Evolutionary conservation across 1,140 invertebrate genomes (phyloP).

Genomic region (Steinernema feltiae): DNA sequence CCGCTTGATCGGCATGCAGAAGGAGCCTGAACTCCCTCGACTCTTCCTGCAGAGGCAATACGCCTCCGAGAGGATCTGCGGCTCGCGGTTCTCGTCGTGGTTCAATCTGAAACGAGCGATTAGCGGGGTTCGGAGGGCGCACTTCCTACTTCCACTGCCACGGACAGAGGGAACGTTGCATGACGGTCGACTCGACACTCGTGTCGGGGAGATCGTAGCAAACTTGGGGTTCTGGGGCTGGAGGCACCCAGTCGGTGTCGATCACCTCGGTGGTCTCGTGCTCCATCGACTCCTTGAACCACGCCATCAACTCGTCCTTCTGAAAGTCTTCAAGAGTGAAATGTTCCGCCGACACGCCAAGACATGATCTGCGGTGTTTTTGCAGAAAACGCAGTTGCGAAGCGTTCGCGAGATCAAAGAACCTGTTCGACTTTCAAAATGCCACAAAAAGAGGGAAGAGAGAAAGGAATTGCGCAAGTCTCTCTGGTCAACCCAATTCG

Average conservation of each 20-base stretch:
- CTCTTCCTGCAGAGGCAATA: slow-evolving; percentile 29
- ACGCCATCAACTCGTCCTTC: slow-evolving; percentile 3
- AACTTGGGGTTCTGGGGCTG: neutral
- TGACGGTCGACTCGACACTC: neutral
- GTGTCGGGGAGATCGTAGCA: neutral
- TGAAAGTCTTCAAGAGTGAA: neutral
- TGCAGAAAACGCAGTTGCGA: too few species aligned
- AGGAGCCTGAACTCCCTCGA: slow-evolving; percentile 22
- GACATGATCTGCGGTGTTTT: too few species aligned
- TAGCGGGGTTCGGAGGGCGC: neutral
- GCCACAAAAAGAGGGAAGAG: neutral
- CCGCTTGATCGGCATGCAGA: slow-evolving; percentile 29
- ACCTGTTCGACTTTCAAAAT: neutral
- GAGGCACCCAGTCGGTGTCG: slow-evolving; percentile 16
- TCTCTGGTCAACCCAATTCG: too few species aligned
- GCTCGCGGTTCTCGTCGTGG: slow-evolving; percentile 27
- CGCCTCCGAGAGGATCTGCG: slow-evolving; percentile 27
- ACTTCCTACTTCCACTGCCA: slow-evolving; percentile 31
- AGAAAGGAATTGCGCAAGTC: neutral
- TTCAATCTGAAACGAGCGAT: slow-evolving; percentile 20
- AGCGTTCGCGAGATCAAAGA: neutral
- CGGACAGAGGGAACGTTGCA: slow-evolving; percentile 26
- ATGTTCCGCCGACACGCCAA: too few species aligned
- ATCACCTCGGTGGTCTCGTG: neutral
- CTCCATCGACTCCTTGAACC: slow-evolving; percentile 14